Evolutionary conservation across 37 sponge, comb jelly and placozoan genomes (phyloP).

Genomic region (Aphrocallistes beatrix): DNA sequence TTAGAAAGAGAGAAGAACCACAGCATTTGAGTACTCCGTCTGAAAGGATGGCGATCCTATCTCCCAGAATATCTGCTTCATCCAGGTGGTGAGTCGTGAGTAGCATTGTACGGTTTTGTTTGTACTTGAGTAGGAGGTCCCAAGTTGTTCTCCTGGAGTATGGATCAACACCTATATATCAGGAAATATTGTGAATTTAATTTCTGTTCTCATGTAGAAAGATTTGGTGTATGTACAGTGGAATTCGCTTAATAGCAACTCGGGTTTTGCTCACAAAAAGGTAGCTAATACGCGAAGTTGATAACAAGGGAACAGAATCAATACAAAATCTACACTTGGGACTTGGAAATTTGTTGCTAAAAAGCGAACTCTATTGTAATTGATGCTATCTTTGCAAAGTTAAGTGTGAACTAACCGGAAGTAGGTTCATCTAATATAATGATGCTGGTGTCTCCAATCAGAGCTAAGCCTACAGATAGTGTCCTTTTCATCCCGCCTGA

Average conservation of each 20-base stretch:
- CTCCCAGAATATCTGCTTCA: conserved; percentile 96
- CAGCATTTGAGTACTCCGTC: conserved; percentile 63
- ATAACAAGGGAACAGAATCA: no score
- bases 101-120: conserved; percentile 68
- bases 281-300: no score
- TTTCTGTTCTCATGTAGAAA: no score
- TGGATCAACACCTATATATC: conserved; percentile 61
- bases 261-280: no score
- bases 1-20: conserved; percentile 84
- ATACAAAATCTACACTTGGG: no score
- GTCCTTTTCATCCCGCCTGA: conserved; percentile 98
- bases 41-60: conserved; percentile 93
- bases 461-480: conserved; percentile 65
- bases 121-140: conserved; percentile 80
- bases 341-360: no score
- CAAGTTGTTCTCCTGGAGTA: conserved; percentile 86
- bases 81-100: conserved; percentile 90
- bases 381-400: no score
- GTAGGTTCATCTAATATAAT: conserved; percentile 95
- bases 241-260: no score
- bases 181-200: no score
- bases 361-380: no score
- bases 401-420: no score
- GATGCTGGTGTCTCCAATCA: conserved; percentile 66
- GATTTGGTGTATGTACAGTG: no score